Conservation (phyloP, 2,113 vertebrate species). For the Centropus bengalensis region DNA sequence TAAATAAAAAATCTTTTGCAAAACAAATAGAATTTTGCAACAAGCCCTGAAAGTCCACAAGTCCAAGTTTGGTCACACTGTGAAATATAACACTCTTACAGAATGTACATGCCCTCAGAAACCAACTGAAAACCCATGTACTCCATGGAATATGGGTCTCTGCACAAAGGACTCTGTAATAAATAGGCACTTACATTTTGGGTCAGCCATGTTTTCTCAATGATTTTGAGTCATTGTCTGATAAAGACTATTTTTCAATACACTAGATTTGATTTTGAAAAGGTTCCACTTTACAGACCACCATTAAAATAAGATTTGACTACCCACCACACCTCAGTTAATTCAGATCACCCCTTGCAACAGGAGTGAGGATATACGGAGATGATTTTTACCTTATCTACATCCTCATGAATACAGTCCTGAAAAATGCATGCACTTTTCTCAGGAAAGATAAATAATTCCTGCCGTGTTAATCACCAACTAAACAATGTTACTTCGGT, state of each 20-base stretch:
- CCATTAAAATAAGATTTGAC: neutral
- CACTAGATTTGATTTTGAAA: neutral
- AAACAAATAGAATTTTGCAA: neutral
- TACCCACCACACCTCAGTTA: neutral
- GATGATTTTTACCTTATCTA: neutral
- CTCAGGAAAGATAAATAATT: neutral
- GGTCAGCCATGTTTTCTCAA: neutral
- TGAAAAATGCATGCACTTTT: neutral
- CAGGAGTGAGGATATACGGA: neutral
- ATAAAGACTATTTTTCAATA: neutral
- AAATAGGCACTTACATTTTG: neutral
- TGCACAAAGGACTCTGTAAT: neutral
- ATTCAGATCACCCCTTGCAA: neutral
- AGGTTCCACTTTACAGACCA: neutral
- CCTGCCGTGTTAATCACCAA: neutral
- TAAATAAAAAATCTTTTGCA: neutral
- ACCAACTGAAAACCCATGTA: neutral
- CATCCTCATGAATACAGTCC: neutral
- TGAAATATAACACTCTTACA: neutral
- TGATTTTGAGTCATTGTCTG: neutral
- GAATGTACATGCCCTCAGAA: neutral
- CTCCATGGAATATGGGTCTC: neutral
- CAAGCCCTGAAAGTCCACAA: neutral
- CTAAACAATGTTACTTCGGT: neutral
- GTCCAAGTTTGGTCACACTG: neutral